Conservation (phyloP, 2,888 invertebrate genomes). For the Choreutis nemorana region DNA sequence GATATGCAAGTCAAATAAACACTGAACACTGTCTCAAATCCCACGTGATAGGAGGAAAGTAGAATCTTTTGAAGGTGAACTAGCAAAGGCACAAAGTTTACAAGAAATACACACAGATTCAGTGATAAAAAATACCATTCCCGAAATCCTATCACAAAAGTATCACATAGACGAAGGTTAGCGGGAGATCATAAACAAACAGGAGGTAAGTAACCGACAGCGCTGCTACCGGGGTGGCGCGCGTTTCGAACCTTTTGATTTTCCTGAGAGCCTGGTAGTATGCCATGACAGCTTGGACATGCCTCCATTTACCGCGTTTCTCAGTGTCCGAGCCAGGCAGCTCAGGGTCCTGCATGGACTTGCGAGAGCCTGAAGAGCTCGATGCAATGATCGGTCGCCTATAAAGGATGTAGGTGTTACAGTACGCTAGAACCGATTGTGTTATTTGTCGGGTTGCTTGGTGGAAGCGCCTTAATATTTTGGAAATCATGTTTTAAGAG, state of each 20-base stretch:
- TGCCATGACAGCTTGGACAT: constrained; percentile 87
- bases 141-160: constrained; percentile 53
- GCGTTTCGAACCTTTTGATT: constrained; percentile 82
- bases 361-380: constrained; percentile 56
- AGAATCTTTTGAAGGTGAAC: constrained; percentile 41
- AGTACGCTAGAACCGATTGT: no score
- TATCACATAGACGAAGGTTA: constrained; percentile 53
- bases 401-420: constrained; percentile 55
- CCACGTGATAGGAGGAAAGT: constrained; percentile 46
- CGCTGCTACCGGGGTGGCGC: constrained; percentile 42
- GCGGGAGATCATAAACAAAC: constrained; percentile 51
- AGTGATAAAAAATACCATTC: constrained; percentile 53
- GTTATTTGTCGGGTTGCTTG: no score
- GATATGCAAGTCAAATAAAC: constrained; percentile 44
- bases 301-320: constrained; percentile 78
- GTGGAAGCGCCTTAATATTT: constrained; percentile 27
- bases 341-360: constrained; percentile 51
- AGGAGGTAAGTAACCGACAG: constrained; percentile 43
- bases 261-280: constrained; percentile 89
- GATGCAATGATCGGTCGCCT: constrained; percentile 62
- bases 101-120: constrained; percentile 54
- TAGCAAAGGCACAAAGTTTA: constrained; percentile 50
- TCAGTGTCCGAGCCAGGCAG: constrained; percentile 46
- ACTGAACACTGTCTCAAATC: constrained; percentile 33
- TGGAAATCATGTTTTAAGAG: no score